These are phyloP conservation scores for Hyles lineata DNA, from an alignment of 2,888 invertebrate genomes.

Conservation along the genomic window DNA sequence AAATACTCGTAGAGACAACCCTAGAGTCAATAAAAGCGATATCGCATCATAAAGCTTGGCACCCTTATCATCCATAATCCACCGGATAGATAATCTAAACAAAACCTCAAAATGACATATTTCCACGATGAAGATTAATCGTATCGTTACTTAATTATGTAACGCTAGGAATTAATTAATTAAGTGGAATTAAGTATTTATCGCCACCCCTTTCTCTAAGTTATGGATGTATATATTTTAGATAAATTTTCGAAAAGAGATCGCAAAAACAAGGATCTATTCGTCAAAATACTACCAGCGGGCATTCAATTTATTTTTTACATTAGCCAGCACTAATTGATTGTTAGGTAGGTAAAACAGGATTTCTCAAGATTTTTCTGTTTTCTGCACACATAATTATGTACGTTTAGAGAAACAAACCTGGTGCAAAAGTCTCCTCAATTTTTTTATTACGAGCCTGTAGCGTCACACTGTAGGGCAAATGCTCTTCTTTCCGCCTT, in stretches of 20 bases:
- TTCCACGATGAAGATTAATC: neutral
- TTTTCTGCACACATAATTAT: too few relatives aligned
- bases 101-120: slow-evolving; percentile 29
- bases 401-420: too few relatives aligned
- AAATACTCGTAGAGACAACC: slow-evolving; percentile 25
- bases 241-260: neutral
- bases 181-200: neutral
- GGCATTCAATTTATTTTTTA: too few relatives aligned
- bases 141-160: neutral
- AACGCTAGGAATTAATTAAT: neutral
- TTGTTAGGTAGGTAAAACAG: too few relatives aligned
- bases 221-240: neutral
- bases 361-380: too few relatives aligned
- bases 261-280: neutral
- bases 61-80: slow-evolving; percentile 44
- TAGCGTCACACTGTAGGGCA: too few relatives aligned
- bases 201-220: neutral
- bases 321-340: too few relatives aligned
- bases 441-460: too few relatives aligned
- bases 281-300: too few relatives aligned
- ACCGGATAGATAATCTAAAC: slow-evolving; percentile 35
- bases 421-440: too few relatives aligned
- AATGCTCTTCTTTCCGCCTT: too few relatives aligned
- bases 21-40: slow-evolving; percentile 41
- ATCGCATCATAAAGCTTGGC: slow-evolving; percentile 45